Percentiles rank a stretch among this genome's conserved stretches.
phyloP scores from a whole-genome alignment of 1,140 invertebrate genomes.

The Hycleus cichorii region DNA sequence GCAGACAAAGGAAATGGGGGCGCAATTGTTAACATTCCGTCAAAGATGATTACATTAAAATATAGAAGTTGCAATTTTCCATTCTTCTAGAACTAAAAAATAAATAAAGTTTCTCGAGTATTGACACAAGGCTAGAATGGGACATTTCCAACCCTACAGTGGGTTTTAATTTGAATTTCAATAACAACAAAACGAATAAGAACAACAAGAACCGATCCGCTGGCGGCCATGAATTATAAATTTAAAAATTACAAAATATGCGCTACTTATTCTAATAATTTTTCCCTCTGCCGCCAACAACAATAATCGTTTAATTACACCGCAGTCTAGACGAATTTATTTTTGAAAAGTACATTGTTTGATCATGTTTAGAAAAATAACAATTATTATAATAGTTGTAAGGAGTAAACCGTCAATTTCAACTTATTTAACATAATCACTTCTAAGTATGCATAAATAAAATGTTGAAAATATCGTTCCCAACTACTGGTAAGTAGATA shows the following conservation, averaged over 20 bases:
- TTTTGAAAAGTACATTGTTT: neutral
- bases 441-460: neutral
- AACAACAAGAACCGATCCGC: no score
- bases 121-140: no score
- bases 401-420: neutral
- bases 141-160: no score
- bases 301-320: conserved; percentile 14
- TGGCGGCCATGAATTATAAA: conserved; percentile 3
- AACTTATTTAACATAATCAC: neutral
- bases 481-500: no score
- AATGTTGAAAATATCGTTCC: neutral
- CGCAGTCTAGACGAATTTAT: conserved; percentile 12
- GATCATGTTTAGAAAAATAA: neutral
- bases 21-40: no score
- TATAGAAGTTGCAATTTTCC: no score
- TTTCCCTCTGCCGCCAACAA: neutral
- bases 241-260: conserved; percentile 12
- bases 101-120: no score
- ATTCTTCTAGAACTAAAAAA: no score
- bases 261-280: conserved; percentile 18
- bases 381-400: neutral
- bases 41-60: no score
- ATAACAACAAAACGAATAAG: no score
- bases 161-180: no score
- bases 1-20: no score